Evolutionary conservation across 2,113 vertebrate species (phyloP).

Genomic region (Gopherus evgoodei): DNA sequence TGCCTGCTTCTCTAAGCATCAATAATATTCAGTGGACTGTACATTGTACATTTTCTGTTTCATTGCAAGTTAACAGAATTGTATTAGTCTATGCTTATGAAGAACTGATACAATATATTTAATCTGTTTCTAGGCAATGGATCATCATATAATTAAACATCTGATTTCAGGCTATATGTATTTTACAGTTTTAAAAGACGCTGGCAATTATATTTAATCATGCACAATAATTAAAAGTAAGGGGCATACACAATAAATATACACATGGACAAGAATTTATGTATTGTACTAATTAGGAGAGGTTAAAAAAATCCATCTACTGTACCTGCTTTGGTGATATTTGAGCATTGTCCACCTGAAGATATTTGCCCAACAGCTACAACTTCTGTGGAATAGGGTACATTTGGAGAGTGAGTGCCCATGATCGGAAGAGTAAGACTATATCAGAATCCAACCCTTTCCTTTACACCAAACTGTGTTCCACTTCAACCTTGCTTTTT

Average conservation of each 20-base stretch:
- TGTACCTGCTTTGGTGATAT: neutral
- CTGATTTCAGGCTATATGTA: neutral
- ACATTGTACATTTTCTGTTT: fast-evolving
- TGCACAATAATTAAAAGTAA: neutral
- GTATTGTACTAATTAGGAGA: neutral
- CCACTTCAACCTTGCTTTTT: neutral
- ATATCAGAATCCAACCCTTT: neutral
- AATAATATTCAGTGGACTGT: neutral
- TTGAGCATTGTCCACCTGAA: neutral
- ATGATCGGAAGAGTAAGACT: neutral
- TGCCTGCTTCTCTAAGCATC: neutral
- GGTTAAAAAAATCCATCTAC: neutral
- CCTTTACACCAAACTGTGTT: neutral
- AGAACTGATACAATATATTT: neutral
- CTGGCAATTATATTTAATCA: conserved; percentile 3
- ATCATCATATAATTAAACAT: neutral
- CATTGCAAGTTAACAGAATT: neutral
- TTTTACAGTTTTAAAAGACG: neutral
- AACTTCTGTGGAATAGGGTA: neutral
- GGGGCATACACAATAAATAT: neutral
- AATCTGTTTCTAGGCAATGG: neutral
- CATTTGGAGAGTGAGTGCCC: neutral
- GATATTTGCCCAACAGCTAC: too few relatives aligned
- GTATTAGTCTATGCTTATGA: neutral
- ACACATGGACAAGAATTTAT: fast-evolving